Percentiles rank a stretch among this genome's conserved stretches.
Evolutionary conservation across 2,113 vertebrate genomes (phyloP).

Genomic region (Otus sunia): DNA sequence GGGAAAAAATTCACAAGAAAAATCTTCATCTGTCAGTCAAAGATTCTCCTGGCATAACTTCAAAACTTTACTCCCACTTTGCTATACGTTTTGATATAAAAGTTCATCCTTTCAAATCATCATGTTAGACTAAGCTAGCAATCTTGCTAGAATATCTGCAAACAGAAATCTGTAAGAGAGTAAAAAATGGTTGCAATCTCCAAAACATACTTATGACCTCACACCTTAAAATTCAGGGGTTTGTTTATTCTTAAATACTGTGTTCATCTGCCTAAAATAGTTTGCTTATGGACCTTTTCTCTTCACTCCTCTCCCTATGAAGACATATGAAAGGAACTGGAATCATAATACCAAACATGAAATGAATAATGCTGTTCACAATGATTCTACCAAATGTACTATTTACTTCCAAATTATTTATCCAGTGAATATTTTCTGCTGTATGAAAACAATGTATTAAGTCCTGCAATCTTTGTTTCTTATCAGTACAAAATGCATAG

Average conservation of each 20-base stretch:
- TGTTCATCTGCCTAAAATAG: not conserved
- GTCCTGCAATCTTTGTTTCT: not conserved
- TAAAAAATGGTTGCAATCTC: not conserved
- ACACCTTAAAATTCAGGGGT: not conserved
- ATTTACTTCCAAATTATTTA: not conserved
- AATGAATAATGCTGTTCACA: not conserved
- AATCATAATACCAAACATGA: not conserved
- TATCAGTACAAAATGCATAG: not conserved
- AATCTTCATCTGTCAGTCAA: conserved; percentile 43
- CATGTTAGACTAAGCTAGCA: conserved; percentile 48
- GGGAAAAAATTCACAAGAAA: not conserved
- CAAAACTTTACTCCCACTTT: conserved; percentile 55
- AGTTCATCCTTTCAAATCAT: conserved; percentile 53
- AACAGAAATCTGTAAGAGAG: conserved; percentile 6
- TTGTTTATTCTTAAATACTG: conserved; percentile 1
- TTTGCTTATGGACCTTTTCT: not conserved
- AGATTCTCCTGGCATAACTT: conserved; percentile 39
- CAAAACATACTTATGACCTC: not conserved
- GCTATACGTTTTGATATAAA: conserved; percentile 26
- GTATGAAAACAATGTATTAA: not conserved
- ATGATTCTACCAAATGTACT: not conserved
- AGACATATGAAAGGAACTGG: not conserved
- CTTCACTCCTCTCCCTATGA: not conserved
- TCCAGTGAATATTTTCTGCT: not conserved
- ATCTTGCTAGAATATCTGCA: conserved; percentile 12